phyloP scores from a whole-genome alignment of 2,888 invertebrate species.

The Hermodice carunculata region DNA sequence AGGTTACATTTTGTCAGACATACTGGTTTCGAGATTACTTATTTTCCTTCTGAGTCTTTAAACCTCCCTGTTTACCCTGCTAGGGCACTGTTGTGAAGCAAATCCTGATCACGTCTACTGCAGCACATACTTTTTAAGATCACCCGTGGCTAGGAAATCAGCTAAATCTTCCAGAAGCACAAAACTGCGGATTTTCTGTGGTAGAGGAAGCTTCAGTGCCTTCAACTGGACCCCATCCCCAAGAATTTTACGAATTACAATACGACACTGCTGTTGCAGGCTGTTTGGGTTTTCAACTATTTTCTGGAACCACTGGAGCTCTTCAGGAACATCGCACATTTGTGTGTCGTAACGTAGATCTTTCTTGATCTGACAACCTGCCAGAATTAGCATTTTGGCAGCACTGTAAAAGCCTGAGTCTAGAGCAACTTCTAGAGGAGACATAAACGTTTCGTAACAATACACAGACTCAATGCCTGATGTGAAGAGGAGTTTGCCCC shows the following conservation, averaged over 20 bases:
- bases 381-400: conserved; percentile 25
- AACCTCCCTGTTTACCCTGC: no score
- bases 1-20: no score
- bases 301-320: conserved; percentile 26
- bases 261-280: conserved; percentile 29
- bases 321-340: conserved; percentile 19
- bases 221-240: conserved; percentile 27
- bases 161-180: no score
- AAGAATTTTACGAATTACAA: conserved; percentile 27
- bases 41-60: no score
- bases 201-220: conserved; percentile 29
- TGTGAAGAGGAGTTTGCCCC: conserved; percentile 33
- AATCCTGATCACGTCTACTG: no score
- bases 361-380: conserved; percentile 28
- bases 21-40: no score
- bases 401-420: conserved; percentile 31
- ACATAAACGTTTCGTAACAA: conserved; percentile 33
- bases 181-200: conserved; percentile 25
- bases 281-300: conserved; percentile 15
- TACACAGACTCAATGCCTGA: conserved; percentile 28
- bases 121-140: no score
- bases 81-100: no score
- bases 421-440: conserved; percentile 35
- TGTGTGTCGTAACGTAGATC: conserved; percentile 28
- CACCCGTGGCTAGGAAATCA: no score